These are phyloP conservation scores for Zophobas morio DNA, from an alignment of 1,140 invertebrate species.

Conservation along the genomic window DNA sequence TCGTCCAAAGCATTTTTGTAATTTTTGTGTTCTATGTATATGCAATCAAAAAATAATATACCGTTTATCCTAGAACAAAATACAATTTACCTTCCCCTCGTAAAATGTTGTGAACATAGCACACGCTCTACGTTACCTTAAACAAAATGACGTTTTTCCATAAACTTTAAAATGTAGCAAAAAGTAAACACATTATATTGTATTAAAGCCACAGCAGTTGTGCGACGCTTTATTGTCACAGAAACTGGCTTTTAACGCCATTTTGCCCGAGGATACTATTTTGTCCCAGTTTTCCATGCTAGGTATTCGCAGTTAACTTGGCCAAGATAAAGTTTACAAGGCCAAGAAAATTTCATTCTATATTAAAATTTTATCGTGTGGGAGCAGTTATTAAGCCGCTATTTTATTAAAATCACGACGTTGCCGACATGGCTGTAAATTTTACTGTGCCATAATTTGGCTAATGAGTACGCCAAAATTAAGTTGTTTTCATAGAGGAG, in stretches of 20 bases:
- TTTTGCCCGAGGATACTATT: constrained; percentile 24
- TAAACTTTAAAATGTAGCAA: constrained; percentile 16
- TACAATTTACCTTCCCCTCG: no score
- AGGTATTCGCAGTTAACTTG: constrained; percentile 30
- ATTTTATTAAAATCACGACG: no score
- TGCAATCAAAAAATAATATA: no score
- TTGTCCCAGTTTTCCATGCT: constrained; percentile 25
- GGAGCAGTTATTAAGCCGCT: neutral
- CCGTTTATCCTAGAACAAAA: no score
- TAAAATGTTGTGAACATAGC: no score
- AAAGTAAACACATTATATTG: constrained; percentile 35
- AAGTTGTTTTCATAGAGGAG: no score
- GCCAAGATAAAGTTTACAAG: constrained; percentile 22
- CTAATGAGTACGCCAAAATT: no score
- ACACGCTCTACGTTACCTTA: no score
- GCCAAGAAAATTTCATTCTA: constrained; percentile 4
- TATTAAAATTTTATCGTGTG: constrained; percentile 23
- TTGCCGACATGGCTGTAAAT: no score
- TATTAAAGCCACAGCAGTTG: constrained; percentile 23
- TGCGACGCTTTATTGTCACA: constrained; percentile 29
- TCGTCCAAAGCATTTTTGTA: no score
- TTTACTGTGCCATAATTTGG: no score
- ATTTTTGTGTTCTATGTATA: no score
- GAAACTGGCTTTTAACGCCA: constrained; percentile 19
- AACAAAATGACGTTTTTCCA: neutral